phyloP scores from a whole-genome alignment of 1,140 invertebrate genomes.

The Platorchestia sp. region DNA sequence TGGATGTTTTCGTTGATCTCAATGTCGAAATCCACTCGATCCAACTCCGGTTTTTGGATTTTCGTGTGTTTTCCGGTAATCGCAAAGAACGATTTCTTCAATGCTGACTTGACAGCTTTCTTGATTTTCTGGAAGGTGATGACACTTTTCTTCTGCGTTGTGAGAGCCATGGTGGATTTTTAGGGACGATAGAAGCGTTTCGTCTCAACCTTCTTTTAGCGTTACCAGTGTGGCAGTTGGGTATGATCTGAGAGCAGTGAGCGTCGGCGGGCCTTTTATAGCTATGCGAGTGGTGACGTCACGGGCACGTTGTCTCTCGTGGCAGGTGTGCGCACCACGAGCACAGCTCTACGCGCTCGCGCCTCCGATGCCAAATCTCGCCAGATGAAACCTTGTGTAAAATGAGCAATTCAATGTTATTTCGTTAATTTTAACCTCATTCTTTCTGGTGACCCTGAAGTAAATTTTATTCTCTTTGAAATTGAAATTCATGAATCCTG shows the following conservation, averaged over 20 bases:
- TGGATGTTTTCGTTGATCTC: conserved; percentile 43
- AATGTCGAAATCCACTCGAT: conserved; percentile 22
- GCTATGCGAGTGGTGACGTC: neutral
- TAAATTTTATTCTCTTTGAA: neutral
- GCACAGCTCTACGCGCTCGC: neutral
- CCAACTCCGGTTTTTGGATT: neutral
- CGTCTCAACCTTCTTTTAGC: neutral
- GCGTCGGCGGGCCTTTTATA: neutral
- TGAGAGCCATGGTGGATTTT: conserved; percentile 29
- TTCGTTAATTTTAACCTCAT: neutral
- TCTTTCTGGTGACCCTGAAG: neutral
- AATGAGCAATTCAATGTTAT: neutral
- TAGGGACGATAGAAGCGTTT: neutral
- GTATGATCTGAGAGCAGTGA: neutral
- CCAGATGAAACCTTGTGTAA: neutral
- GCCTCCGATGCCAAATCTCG: neutral
- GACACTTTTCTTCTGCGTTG: neutral
- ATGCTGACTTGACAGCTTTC: conserved; percentile 19
- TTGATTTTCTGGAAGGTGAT: conserved; percentile 27
- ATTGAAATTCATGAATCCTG: neutral
- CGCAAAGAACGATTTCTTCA: neutral
- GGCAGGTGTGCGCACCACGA: conserved; percentile 54
- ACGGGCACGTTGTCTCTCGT: conserved; percentile 48
- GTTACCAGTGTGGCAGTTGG: neutral
- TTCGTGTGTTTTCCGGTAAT: conserved; percentile 6